Evolutionary conservation across 2,797 vertebrate genomes (phyloP).

Genomic region (Pygocentrus nattereri): DNA sequence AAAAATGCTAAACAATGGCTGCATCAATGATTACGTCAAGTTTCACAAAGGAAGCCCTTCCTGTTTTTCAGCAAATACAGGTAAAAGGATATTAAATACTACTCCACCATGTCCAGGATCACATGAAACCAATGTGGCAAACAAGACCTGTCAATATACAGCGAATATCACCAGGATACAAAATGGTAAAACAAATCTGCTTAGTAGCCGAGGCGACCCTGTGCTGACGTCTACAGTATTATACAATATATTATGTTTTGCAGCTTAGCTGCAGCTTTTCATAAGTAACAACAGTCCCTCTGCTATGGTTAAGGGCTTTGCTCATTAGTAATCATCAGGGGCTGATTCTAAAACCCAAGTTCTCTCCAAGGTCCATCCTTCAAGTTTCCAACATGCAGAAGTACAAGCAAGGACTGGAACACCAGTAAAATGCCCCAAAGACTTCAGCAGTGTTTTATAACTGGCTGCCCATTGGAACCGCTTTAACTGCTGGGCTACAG

Average conservation of each 20-base stretch:
- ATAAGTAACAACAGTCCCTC: background rate
- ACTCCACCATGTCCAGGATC: background rate
- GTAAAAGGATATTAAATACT: background rate
- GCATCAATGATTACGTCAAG: background rate
- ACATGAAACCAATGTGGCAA: background rate
- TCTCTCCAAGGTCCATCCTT: background rate
- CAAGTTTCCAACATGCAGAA: background rate
- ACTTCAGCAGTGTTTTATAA: too few relatives aligned
- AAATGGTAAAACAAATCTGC: background rate
- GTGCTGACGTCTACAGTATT: background rate
- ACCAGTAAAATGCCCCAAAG: background rate
- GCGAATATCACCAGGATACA: background rate
- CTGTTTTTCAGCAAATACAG: background rate
- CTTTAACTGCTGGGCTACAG: too few relatives aligned
- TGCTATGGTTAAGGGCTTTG: background rate
- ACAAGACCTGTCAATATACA: background rate
- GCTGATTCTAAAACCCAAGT: background rate
- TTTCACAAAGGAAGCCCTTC: too few relatives aligned
- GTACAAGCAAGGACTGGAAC: background rate
- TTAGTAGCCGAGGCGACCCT: background rate
- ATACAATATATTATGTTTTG: background rate
- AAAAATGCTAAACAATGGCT: too few relatives aligned
- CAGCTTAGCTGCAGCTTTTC: background rate
- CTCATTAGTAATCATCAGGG: constrained; percentile 3
- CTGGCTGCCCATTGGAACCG: too few relatives aligned